Conservation (phyloP, 2,113 vertebrate genomes). For the Cercopithecus mona region DNA sequence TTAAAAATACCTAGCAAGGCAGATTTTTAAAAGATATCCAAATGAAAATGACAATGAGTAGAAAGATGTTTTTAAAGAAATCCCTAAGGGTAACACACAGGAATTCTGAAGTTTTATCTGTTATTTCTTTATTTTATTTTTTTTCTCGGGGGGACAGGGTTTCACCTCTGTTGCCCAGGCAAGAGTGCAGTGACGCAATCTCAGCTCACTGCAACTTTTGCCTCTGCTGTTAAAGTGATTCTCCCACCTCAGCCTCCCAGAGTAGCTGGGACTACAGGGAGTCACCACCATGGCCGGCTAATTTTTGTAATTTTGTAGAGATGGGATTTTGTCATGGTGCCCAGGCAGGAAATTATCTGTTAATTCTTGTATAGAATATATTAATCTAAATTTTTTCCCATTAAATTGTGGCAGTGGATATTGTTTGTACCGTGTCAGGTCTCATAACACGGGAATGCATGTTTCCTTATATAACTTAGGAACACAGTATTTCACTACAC, state of each 20-base stretch:
- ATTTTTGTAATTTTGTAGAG: no score
- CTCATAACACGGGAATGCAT: not conserved
- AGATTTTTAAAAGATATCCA: not conserved
- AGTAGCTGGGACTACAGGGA: no score
- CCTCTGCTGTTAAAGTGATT: no score
- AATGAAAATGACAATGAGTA: not conserved
- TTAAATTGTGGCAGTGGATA: not conserved
- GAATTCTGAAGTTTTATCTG: not conserved
- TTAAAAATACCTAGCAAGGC: not conserved
- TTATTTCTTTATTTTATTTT: not conserved
- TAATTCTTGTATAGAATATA: not conserved
- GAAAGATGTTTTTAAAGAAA: not conserved
- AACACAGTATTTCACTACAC: not conserved
- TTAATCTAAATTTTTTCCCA: not conserved
- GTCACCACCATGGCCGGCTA: no score
- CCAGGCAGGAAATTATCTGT: not conserved
- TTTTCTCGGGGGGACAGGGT: no score
- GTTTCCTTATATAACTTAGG: not conserved
- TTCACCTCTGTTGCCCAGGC: no score
- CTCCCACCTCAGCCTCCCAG: no score
- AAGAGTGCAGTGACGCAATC: no score
- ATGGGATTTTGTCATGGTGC: no score
- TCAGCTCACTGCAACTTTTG: no score
- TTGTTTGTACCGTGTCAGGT: not conserved
- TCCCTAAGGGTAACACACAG: not conserved